Conservation (phyloP, 2,888 invertebrate genomes). For the Phengaris arion region DNA sequence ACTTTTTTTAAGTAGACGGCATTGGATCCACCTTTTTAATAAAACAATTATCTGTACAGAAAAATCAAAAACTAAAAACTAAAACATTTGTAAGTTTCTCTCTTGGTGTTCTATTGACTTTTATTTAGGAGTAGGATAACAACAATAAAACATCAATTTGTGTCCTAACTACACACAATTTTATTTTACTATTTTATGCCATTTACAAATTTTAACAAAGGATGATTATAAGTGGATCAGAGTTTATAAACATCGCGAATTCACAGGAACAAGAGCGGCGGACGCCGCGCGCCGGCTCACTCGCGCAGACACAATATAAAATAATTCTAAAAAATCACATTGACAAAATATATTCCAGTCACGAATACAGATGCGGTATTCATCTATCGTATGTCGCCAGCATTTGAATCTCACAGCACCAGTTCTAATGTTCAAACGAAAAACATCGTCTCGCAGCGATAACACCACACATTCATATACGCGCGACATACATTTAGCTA, state of each 20-base stretch:
- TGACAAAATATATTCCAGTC: constrained; percentile 54
- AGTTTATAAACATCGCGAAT: constrained; percentile 56
- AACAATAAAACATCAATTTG: constrained; percentile 62
- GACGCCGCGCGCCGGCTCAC: constrained; percentile 53
- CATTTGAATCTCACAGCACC: constrained; percentile 75
- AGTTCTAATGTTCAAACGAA: constrained; percentile 51
- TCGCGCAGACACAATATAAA: constrained; percentile 66
- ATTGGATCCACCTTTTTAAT: too few species aligned
- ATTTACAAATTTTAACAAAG: constrained; percentile 75
- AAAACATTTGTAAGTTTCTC: too few species aligned
- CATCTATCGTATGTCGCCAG: constrained; percentile 63
- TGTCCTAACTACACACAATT: constrained; percentile 76
- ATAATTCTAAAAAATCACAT: constrained; percentile 58
- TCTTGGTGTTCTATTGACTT: too few species aligned
- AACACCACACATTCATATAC: constrained; percentile 64
- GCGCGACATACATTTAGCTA: constrained; percentile 70
- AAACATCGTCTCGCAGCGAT: constrained; percentile 42
- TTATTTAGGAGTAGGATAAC: constrained; percentile 1
- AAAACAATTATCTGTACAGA: too few species aligned
- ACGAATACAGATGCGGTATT: constrained; percentile 59
- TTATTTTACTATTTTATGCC: constrained; percentile 74
- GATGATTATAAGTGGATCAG: constrained; percentile 65
- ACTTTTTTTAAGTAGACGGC: too few species aligned
- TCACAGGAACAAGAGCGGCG: constrained; percentile 74
- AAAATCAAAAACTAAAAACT: too few species aligned